Evolutionary conservation across 1,140 invertebrate genomes (phyloP).

Genomic region (Paraescarpia echinospica): DNA sequence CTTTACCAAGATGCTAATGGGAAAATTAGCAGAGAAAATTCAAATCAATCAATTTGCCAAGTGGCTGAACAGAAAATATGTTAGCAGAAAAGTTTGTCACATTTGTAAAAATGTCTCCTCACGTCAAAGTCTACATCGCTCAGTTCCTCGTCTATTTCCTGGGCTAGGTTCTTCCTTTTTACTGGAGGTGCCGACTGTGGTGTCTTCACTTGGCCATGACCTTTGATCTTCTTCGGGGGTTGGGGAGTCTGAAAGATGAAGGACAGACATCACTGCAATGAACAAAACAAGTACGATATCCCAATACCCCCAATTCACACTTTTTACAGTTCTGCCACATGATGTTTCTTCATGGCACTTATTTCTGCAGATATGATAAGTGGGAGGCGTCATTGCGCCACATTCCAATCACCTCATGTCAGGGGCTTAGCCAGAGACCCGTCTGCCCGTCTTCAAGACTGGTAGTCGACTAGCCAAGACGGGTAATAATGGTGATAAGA

Average conservation of each 20-base stretch:
- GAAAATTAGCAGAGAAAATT: no score
- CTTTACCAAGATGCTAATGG: no score
- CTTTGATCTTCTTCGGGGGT: not conserved
- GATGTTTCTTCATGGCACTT: not conserved
- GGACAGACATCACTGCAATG: not conserved
- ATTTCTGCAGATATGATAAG: no score
- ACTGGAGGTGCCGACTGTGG: conserved; percentile 11
- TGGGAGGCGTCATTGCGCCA: no score
- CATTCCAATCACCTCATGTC: no score
- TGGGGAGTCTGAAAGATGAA: conserved; percentile 10
- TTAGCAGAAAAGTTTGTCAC: not conserved
- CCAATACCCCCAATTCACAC: not conserved
- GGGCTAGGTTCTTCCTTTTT: not conserved
- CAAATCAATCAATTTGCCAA: no score
- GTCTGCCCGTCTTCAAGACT: no score
- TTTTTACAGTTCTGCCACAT: not conserved
- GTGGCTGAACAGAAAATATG: no score
- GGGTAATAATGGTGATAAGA: no score
- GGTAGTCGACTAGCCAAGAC: no score
- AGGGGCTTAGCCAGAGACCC: no score
- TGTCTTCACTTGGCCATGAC: not conserved
- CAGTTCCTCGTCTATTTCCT: conserved; percentile 8
- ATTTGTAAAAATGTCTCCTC: not conserved
- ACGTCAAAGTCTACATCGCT: conserved; percentile 17
- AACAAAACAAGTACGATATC: not conserved